Conservation (phyloP, 2,113 vertebrate species). For the Lycaon pictus region DNA sequence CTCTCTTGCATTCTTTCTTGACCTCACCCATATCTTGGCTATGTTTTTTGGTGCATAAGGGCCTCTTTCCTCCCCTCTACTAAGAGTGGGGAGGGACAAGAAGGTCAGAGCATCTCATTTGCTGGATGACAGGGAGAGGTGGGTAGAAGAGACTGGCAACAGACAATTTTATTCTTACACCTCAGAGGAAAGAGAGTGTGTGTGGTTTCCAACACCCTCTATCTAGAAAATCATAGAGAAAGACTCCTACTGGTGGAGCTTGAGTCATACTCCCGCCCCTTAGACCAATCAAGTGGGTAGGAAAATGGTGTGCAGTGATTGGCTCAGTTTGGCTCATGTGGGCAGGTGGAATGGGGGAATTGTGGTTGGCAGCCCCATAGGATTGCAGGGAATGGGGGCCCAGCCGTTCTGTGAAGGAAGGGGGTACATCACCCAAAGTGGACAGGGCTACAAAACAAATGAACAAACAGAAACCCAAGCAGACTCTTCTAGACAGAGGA, state of each 20-base stretch:
- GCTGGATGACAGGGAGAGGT: not conserved
- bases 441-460: not conserved
- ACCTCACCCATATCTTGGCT: not conserved
- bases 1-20: not conserved
- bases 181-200: not conserved
- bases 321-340: not conserved
- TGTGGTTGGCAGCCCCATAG: not conserved
- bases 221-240: not conserved
- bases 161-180: not conserved
- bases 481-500: not conserved
- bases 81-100: not conserved
- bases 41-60: not conserved
- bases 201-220: not conserved
- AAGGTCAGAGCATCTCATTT: not conserved
- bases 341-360: not conserved
- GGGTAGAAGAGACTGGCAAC: too few relatives aligned
- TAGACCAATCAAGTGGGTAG: constrained; percentile 4
- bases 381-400: not conserved
- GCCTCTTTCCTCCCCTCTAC: not conserved
- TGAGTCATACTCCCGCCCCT: not conserved
- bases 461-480: not conserved
- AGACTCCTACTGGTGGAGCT: not conserved
- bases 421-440: not conserved
- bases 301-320: not conserved
- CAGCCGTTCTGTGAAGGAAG: not conserved